Base-by-base conservation (phyloP, 2,113 vertebrate genomes). In the Electrona antarctica region DNA sequence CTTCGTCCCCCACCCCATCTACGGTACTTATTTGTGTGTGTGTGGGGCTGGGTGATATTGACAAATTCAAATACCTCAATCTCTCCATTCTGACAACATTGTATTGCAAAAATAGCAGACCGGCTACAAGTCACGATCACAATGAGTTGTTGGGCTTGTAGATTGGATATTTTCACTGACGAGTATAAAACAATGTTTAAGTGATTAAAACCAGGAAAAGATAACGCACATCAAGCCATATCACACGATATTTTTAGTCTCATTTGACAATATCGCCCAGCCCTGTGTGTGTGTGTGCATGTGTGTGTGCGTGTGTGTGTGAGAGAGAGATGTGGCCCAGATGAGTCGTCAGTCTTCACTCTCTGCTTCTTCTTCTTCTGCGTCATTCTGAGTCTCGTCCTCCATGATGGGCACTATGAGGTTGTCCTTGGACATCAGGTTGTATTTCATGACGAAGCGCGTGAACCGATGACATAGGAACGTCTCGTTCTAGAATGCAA, bases 381-480 rank as follows among this genome's bases (percentile, higher is more conserved):
- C 33, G 33, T 41, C 33, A 88, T 96, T 97, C 92, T 98, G 96
- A 72, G 96, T 95, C 83, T 98, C 98, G 83, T 98, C 97, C 93
- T 98, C 98, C 94, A 99, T 94, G 90, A 99, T 98, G 64, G 98
- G 98, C 70, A 98, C 98, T 69, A 99, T 99, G 93, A 99, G 94
- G 93, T 99, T 99, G 92, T 99, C 98, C 94, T 99, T 99, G 70
- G 98, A 99, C 98, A 99, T 99, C 93, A 99, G 93, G 86, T 97
- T 99, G 90, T 99, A 99, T 92, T 99, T 99, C 96, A 98, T 98
- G 76, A 99, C 98, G 76, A 98, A 99, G 85, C 97, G 97, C 4
- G 98, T 99, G 93, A 99, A 98, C 79, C 97, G 95, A 82, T 99
- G 97, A 95, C 98, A 99, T 92, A 99, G 94, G 93, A 99, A 98